Conservation (phyloP, 2,113 vertebrate genomes). For the Octodon degus region DNA sequence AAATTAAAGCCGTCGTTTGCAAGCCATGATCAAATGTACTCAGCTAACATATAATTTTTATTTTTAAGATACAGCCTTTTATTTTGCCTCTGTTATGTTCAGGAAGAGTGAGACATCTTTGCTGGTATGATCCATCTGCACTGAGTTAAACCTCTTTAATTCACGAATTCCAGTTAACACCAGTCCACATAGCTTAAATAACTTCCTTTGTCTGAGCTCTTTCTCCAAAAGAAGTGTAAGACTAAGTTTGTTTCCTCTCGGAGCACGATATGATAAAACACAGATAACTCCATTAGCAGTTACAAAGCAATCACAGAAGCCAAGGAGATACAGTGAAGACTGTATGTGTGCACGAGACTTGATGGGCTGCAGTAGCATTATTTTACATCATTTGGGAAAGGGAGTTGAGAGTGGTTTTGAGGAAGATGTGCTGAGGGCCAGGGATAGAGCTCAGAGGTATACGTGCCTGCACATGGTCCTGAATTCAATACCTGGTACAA, state of each 20-base stretch:
- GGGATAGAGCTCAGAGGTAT: no score
- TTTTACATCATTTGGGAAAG: not conserved
- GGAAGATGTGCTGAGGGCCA: not conserved
- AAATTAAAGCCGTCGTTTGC: conserved; percentile 15
- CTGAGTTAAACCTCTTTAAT: not conserved
- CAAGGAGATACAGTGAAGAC: not conserved
- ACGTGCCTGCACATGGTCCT: no score
- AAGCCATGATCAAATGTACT: not conserved
- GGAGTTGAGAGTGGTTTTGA: not conserved
- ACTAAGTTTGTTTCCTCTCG: not conserved
- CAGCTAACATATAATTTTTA: not conserved
- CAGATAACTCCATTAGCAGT: not conserved
- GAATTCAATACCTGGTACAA: no score
- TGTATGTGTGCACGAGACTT: not conserved
- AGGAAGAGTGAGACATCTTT: not conserved
- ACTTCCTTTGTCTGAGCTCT: not conserved
- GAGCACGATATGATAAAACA: not conserved
- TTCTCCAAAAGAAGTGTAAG: not conserved
- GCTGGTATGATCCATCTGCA: fast-evolving
- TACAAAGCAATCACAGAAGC: not conserved
- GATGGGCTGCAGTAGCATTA: not conserved
- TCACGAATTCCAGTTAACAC: not conserved
- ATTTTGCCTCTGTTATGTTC: not conserved
- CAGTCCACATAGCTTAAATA: not conserved
- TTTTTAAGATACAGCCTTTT: not conserved